These are phyloP conservation scores for Latheticus oryzae DNA, from an alignment of 2,888 invertebrate species.

Conservation along the genomic window DNA sequence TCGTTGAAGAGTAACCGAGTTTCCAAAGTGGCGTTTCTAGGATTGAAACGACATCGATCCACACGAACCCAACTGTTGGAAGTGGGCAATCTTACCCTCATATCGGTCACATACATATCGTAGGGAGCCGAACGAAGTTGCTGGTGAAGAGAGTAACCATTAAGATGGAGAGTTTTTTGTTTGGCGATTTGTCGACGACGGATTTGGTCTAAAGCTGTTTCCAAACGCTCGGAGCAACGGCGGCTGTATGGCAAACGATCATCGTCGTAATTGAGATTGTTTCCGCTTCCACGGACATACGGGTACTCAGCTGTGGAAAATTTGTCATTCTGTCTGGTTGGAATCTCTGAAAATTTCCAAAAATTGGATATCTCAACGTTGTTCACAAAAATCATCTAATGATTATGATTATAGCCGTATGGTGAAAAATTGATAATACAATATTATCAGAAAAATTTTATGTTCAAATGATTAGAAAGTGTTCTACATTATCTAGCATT, in stretches of 20 bases:
- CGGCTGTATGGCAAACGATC: slow-evolving; percentile 54
- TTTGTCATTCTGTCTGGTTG: slow-evolving; percentile 62
- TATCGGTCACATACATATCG: slow-evolving; percentile 78
- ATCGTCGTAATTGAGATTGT: slow-evolving; percentile 55
- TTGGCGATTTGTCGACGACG: slow-evolving; percentile 70
- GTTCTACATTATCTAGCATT: no score
- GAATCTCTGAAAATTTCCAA: slow-evolving; percentile 49
- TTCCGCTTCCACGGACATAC: slow-evolving; percentile 55
- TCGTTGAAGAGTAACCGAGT: slow-evolving; percentile 84
- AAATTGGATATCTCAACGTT: no score
- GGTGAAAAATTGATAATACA: no score
- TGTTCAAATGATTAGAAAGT: no score
- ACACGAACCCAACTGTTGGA: slow-evolving; percentile 77
- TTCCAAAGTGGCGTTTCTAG: slow-evolving; percentile 78
- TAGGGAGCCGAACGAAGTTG: slow-evolving; percentile 73
- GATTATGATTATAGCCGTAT: no score
- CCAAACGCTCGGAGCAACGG: slow-evolving; percentile 74
- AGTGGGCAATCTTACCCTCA: slow-evolving; percentile 76
- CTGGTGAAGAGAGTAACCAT: slow-evolving; percentile 75
- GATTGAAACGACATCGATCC: slow-evolving; percentile 81
- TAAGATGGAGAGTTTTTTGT: slow-evolving; percentile 68
- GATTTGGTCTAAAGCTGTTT: slow-evolving; percentile 76
- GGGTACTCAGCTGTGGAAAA: slow-evolving; percentile 61
- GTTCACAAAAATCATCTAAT: no score
- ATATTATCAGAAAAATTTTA: no score